Percentiles rank a stretch among this genome's conserved stretches.
These are phyloP conservation scores for Leucophenga varia DNA, from an alignment of 1,140 invertebrate species.

Conservation along the genomic window DNA sequence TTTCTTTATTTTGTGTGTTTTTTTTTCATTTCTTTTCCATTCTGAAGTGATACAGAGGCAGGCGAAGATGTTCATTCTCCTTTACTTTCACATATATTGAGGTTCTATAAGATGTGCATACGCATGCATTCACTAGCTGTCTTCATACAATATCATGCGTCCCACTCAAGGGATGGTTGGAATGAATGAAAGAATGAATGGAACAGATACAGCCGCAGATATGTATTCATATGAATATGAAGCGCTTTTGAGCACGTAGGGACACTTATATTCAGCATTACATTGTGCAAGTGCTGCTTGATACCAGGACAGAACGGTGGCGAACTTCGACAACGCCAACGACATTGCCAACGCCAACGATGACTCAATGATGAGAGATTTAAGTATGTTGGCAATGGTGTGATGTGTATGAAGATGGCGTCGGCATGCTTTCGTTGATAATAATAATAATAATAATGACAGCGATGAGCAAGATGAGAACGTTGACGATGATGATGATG, in stretches of 20 bases:
- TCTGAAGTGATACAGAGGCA: no score
- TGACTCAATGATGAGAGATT: not conserved
- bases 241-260: constrained; percentile 53
- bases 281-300: constrained; percentile 26
- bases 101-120: not conserved
- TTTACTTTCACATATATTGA: not conserved
- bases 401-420: no score
- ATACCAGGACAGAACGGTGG: not conserved
- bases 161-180: no score
- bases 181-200: no score
- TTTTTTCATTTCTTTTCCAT: no score
- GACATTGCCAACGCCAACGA: not conserved
- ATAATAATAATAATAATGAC: no score
- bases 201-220: constrained; percentile 17
- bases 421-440: no score
- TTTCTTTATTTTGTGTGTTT: not conserved
- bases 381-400: no score
- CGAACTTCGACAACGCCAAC: not conserved
- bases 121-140: not conserved
- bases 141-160: no score
- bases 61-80: not conserved
- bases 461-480: not conserved
- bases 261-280: constrained; percentile 45
- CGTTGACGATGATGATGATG: constrained; percentile 22
- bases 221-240: constrained; percentile 53